phyloP scores from a whole-genome alignment of 2,888 invertebrate genomes.

The Stenotaenia linearis region DNA sequence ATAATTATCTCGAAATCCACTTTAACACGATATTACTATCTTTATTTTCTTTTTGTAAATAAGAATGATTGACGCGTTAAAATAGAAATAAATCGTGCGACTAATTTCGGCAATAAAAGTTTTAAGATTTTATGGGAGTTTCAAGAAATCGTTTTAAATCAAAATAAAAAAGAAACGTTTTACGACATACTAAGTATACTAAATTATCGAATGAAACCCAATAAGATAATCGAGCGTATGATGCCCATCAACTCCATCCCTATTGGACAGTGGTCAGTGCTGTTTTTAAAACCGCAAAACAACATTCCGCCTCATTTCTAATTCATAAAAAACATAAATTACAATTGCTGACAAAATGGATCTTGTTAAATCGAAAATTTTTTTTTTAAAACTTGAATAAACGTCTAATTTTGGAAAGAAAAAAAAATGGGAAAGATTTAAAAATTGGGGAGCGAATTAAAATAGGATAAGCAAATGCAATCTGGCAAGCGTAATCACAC shows the following conservation, averaged over 20 bases:
- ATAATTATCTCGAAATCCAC: no score
- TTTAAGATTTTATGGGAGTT: not conserved
- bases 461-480: not conserved
- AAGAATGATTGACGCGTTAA: no score
- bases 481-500: constrained; percentile 5
- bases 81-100: no score
- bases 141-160: not conserved
- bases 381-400: no score
- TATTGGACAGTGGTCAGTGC: not conserved
- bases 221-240: not conserved
- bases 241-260: not conserved
- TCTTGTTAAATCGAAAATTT: not conserved
- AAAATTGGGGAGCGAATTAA: not conserved
- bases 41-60: not conserved
- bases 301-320: not conserved
- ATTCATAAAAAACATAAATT: no score
- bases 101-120: no score
- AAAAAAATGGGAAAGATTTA: not conserved
- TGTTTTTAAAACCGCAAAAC: not conserved
- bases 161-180: not conserved
- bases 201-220: not conserved
- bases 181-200: not conserved
- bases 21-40: not conserved
- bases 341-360: no score
- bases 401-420: no score